A percentile compares a stretch with the other conserved stretches of the same genome.
Conservation (phyloP, 2,797 vertebrate species). For the Megaceryle alcyon region DNA sequence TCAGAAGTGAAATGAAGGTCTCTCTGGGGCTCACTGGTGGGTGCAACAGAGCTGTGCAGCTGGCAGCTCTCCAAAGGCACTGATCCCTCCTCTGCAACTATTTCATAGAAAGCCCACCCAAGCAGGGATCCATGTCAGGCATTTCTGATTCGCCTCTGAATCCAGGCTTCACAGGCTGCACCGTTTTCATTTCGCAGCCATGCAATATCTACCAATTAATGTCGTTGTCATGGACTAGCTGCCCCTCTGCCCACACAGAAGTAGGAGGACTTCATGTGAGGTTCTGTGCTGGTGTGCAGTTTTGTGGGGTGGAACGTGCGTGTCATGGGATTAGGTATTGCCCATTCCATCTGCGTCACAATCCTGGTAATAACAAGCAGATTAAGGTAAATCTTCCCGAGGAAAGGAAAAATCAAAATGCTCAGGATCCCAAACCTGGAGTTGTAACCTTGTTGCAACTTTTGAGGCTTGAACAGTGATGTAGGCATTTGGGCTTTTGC, state of each 20-base stretch:
- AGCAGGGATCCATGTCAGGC: conserved; percentile 42
- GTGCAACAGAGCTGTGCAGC: neutral
- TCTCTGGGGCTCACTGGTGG: neutral
- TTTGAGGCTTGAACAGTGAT: conserved; percentile 37
- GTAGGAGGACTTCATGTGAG: neutral
- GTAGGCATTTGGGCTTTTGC: conserved; percentile 61
- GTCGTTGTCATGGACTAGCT: conserved; percentile 7
- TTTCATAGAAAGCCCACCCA: conserved; percentile 54
- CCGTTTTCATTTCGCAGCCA: conserved; percentile 47
- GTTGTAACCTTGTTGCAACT: neutral
- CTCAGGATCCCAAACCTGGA: neutral
- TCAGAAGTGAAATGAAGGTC: neutral
- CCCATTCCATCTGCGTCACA: neutral
- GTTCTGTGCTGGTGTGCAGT: neutral
- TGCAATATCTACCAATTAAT: conserved; percentile 47
- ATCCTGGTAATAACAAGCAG: neutral
- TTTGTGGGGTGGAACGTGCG: neutral
- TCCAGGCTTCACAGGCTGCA: conserved; percentile 14
- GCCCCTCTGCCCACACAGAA: conserved; percentile 45
- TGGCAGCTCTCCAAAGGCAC: conserved; percentile 14
- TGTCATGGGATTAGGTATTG: neutral
- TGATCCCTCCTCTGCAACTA: neutral
- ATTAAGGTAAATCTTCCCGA: conserved; percentile 17
- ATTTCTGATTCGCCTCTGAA: conserved; percentile 60
- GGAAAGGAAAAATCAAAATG: neutral